These are phyloP conservation scores for Melanotus villosus DNA, from an alignment of 2,888 invertebrate genomes.

Conservation along the genomic window DNA sequence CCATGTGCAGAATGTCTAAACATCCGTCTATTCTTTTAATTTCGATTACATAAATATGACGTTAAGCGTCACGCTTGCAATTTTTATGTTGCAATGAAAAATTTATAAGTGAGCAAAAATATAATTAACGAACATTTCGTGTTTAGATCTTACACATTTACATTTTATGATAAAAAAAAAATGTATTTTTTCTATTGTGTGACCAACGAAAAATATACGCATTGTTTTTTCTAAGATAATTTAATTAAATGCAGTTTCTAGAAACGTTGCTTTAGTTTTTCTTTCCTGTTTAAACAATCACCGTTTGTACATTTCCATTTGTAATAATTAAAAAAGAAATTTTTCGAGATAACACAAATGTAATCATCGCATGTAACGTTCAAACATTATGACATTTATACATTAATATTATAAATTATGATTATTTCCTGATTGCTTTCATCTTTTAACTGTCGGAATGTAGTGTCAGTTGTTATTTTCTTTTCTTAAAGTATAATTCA, in stretches of 20 bases:
- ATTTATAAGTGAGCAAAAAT: neutral
- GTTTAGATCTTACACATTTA: neutral
- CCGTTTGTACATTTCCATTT: too few species aligned
- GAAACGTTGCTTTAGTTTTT: too few species aligned
- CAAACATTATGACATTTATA: neutral
- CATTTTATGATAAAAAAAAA: too few species aligned
- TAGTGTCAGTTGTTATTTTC: neutral
- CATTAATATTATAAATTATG: neutral
- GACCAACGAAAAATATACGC: too few species aligned
- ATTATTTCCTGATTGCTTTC: neutral
- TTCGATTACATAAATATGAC: constrained; percentile 15
- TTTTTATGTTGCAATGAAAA: constrained; percentile 17
- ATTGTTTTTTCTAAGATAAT: too few species aligned
- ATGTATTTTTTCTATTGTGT: too few species aligned
- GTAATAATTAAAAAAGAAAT: too few species aligned
- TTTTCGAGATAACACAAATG: neutral
- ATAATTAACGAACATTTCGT: neutral
- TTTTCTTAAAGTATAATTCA: constrained; percentile 9
- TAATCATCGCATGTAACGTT: neutral
- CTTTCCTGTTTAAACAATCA: too few species aligned
- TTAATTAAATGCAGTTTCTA: too few species aligned
- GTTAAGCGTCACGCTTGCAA: constrained; percentile 11
- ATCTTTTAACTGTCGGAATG: neutral
- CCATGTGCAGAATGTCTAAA: constrained; percentile 5
- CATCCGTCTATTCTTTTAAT: constrained; percentile 20